Base-by-base conservation (phyloP, 2,888 invertebrate genomes). In the Stenodema calcarata region DNA sequence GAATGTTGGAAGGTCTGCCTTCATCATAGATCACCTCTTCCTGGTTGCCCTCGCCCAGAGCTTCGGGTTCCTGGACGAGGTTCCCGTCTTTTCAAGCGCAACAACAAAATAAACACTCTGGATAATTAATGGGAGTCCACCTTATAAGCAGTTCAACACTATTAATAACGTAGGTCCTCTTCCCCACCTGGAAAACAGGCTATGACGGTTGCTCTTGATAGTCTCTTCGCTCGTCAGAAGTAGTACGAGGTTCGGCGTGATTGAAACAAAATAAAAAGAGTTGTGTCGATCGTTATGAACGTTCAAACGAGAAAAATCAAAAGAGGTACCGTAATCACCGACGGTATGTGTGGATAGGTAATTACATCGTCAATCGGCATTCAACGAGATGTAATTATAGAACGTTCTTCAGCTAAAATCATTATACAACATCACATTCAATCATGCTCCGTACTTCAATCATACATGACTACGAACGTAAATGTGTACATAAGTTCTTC, bases 81-180 rank as follows among this genome's bases (percentile, higher is more conserved):
- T 62, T 62, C 62, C 44, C 80, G 54, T 80, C 50, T 80, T 80
- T 80, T 54, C 47, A 54, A 50, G 47, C 80, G 30, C 80, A 50
- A 78, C 78, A 78, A 80, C 80, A 80, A 80, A 79, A 80, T 80
- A 80, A 80, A 80, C 80, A 80, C 80, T 30, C 47, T 18, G 80
- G 42, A 80, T 80, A 54, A 80, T 80, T 80, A 80, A 80, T 80
- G 80, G 80, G 28, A 50, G 73, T 73, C 62, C 62, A 62, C 4
- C 27, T 62, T 23, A 23, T 62, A 62, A 62, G 62, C 23, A 23
- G 62, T 62, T 62, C 62, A 62, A 27, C n/a, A 62, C 62, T 18
- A 62, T 62, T 62, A 62, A 62, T 62, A 62, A 62, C 62, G 27
- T 23, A 27, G 35, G 6, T 23, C 27, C 23, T 23, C 62, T 23